These are phyloP conservation scores for Frankliniella fusca DNA, from an alignment of 2,888 invertebrate genomes.

Conservation along the genomic window DNA sequence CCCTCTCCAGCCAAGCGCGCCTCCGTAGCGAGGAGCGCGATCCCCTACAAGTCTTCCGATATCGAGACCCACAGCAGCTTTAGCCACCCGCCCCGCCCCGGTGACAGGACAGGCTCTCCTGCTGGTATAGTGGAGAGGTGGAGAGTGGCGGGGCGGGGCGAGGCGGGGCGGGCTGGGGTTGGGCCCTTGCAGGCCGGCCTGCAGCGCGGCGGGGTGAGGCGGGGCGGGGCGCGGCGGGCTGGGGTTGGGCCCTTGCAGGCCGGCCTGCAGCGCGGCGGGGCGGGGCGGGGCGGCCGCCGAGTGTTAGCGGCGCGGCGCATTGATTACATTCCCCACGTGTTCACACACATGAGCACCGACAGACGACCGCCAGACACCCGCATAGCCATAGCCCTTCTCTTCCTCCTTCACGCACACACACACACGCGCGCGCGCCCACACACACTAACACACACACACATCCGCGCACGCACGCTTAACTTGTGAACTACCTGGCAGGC, in stretches of 20 bases:
- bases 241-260: neutral
- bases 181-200: neutral
- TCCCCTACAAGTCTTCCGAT: too few species aligned
- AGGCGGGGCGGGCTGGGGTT: neutral
- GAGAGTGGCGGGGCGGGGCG: neutral
- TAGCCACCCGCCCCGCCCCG: neutral
- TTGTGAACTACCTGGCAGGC: too few species aligned
- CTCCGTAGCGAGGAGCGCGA: too few species aligned
- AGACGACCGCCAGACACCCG: neutral
- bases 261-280: neutral
- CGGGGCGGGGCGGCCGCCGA: neutral
- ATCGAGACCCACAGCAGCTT: neutral
- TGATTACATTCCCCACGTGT: conserved; percentile 15
- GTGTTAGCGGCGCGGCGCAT: neutral
- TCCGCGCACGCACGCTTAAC: neutral
- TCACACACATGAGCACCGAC: neutral
- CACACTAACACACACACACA: neutral
- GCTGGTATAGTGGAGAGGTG: neutral
- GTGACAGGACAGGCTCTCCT: neutral
- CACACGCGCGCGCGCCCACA: neutral
- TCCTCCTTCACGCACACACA: neutral
- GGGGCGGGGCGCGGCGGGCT: neutral
- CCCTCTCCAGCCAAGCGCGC: too few species aligned
- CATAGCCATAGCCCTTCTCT: neutral
- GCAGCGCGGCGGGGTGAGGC: neutral